Conservation (phyloP, 2,888 invertebrate species). For the Encarsia formosa region DNA sequence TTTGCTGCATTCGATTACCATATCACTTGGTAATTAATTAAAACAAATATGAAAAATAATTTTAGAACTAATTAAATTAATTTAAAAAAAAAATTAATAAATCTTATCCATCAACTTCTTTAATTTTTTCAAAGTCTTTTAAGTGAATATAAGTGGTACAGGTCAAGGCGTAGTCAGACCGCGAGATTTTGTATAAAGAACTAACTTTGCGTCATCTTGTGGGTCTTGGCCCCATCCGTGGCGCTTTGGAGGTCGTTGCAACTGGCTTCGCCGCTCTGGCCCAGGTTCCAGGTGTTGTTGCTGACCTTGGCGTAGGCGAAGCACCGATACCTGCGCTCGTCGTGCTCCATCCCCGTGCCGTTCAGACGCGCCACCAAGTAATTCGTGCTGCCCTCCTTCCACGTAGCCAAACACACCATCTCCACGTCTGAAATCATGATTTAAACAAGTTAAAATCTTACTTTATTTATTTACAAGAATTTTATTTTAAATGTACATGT, state of each 20-base stretch:
- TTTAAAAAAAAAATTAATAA: no score
- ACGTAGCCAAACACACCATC: slow-evolving; percentile 73
- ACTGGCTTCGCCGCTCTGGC: slow-evolving; percentile 75
- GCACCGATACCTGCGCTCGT: slow-evolving; percentile 78
- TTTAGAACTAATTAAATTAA: no score
- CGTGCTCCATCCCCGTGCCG: slow-evolving; percentile 68
- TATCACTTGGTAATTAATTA: no score
- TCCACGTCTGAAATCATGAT: slow-evolving; percentile 63
- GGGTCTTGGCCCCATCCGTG: slow-evolving; percentile 71
- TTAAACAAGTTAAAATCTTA: neutral
- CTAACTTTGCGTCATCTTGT: slow-evolving; percentile 55
- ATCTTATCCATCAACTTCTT: no score
- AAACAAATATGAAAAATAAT: no score
- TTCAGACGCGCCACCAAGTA: slow-evolving; percentile 79
- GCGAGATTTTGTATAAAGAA: no score
- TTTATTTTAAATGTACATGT: no score
- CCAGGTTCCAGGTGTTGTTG: slow-evolving; percentile 62
- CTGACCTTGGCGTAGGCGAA: slow-evolving; percentile 74
- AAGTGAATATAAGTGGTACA: no score
- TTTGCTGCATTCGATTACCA: no score
- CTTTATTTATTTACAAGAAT: no score
- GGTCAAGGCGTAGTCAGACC: no score
- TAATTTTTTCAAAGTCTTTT: no score
- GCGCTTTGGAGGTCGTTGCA: slow-evolving; percentile 73
- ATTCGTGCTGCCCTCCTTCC: slow-evolving; percentile 79